Base-by-base conservation (phyloP, 2,797 vertebrate species). In the Peromyscus eremicus region DNA sequence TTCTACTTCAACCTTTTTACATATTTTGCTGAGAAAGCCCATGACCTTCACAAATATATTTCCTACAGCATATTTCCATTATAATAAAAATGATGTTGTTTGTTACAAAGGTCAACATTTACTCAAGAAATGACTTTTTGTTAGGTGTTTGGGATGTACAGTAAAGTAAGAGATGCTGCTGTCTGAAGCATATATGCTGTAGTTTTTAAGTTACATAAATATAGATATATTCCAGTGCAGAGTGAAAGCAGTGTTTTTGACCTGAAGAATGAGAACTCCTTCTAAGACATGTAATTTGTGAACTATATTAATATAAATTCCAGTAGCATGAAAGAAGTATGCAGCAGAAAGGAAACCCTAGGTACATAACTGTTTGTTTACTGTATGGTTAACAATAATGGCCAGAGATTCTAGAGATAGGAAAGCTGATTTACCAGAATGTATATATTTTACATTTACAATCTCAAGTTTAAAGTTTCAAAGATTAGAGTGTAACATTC, bases 51-150 rank as follows among this genome's bases (percentile, higher is more conserved):
- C 49, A 29, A 75, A 29, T 71, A 23, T 25, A 19, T 91, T 79
- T 84, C 34, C 80, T 40, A 55, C 19, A 60, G 21, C 23, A 34
- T 68, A 34, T 84, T 75, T 40, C 19, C 5, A 66, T 80, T 43
- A 66, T 84, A 71, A 88, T 32, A 82, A 46, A 92, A 86, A 83
- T 6, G 79, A 27, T 19, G 14, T 21, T 70, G 3, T 92, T 34
- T 89, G 5, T 17, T 66, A 34, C 21, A 92, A 95, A 85, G 92
- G 37, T 84, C 32, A 40, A 9, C 6, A 90, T 73, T 94, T 90
- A 73, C 66, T 94, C 73, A 94, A 37, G 19, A 68, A 95, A 92
- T 57, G 55, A 2, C 29, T 62, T 46, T 81, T 11, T 85, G 3
- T 1, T 92, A 7, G 10, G 25, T 66, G 43, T 27, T 52, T 77